Evolutionary conservation across 2,888 invertebrate species (phyloP).

Genomic region (Mythimna ferrago): DNA sequence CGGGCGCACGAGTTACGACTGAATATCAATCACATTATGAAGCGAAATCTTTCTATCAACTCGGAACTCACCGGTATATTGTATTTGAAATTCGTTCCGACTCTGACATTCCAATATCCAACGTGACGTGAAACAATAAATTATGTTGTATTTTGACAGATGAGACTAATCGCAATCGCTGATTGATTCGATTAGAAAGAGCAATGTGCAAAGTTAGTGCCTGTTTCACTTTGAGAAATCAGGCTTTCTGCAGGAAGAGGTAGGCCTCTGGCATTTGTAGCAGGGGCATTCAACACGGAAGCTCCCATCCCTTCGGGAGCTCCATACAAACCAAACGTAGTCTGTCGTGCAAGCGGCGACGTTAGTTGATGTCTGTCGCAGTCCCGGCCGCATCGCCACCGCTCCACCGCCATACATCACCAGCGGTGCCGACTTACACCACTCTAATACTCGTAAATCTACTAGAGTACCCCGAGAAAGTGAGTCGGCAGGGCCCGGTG

Average conservation of each 20-base stretch:
- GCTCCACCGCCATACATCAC: not conserved
- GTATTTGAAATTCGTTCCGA: slow-evolving; percentile 3
- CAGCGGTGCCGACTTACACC: not conserved
- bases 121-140: not conserved
- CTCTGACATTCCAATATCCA: slow-evolving; percentile 10
- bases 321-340: too few relatives aligned
- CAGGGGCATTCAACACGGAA: not conserved
- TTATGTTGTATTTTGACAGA: not conserved
- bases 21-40: slow-evolving; percentile 15
- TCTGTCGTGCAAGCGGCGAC: not conserved
- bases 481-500: not conserved
- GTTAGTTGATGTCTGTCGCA: not conserved
- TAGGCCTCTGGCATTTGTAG: not conserved
- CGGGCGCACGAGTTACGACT: slow-evolving; percentile 10
- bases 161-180: not conserved
- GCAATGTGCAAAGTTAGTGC: not conserved
- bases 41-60: slow-evolving; percentile 14
- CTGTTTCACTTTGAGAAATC: not conserved
- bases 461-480: slow-evolving; percentile 1
- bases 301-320: not conserved
- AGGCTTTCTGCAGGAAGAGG: not conserved
- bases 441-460: not conserved
- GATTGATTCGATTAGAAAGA: slow-evolving; percentile 1
- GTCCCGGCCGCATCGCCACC: not conserved
- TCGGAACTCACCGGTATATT: not conserved